These are phyloP conservation scores for Pristis pectinata DNA, from an alignment of 2,797 vertebrate species.

Conservation along the genomic window DNA sequence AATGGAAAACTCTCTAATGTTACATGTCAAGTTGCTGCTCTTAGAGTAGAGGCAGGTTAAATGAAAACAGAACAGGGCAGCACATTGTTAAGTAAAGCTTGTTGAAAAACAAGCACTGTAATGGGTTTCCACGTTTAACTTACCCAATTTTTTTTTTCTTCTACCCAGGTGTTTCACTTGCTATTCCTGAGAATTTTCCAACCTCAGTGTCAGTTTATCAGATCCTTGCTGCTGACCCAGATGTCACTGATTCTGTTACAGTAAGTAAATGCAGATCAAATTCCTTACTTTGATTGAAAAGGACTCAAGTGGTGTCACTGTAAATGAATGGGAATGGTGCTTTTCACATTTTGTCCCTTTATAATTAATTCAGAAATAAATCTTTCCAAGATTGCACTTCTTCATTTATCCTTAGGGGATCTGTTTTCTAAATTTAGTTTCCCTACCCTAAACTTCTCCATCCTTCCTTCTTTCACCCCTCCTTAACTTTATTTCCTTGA, in stretches of 20 bases:
- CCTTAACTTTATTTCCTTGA: background rate
- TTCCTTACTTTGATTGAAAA: background rate
- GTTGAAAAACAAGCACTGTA: too few species aligned
- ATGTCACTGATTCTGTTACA: background rate
- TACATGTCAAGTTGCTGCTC: background rate
- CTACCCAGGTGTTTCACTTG: constrained; percentile 14
- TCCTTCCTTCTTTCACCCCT: background rate
- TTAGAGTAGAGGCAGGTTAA: background rate
- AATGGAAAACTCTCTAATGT: background rate
- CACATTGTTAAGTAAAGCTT: background rate
- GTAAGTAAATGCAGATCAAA: background rate
- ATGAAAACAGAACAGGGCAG: background rate
- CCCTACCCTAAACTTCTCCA: background rate
- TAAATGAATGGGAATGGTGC: background rate
- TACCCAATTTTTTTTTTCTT: background rate
- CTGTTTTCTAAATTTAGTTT: background rate
- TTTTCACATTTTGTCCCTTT: background rate
- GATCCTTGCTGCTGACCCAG: constrained; percentile 20
- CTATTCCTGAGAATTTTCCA: constrained; percentile 22
- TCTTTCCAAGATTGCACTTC: background rate
- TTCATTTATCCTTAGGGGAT: background rate
- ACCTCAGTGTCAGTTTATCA: constrained; percentile 7
- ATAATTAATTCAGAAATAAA: background rate
- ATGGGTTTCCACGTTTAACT: background rate
- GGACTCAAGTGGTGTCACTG: background rate